These are phyloP conservation scores for Euura lappo DNA, from an alignment of 1,140 invertebrate genomes.

Conservation along the genomic window DNA sequence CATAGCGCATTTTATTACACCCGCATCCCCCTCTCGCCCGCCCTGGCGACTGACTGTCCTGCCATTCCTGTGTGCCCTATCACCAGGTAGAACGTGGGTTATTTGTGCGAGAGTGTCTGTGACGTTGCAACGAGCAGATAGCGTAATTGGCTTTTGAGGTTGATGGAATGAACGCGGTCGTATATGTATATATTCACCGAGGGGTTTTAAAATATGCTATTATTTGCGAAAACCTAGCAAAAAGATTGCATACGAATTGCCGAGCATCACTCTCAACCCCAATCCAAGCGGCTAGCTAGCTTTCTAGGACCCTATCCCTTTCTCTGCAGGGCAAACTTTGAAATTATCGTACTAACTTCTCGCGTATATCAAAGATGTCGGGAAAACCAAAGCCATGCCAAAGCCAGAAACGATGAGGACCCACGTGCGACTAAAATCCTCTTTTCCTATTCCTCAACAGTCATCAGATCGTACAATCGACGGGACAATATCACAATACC, in stretches of 20 bases:
- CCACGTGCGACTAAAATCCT: not conserved
- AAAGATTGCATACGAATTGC: not conserved
- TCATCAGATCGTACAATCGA: no score
- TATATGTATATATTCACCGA: no score
- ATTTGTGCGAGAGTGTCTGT: not conserved
- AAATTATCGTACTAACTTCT: not conserved
- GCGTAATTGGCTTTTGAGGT: not conserved
- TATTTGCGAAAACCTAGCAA: not conserved
- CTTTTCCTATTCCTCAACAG: not conserved
- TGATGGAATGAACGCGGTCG: not conserved
- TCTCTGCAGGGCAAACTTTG: not conserved
- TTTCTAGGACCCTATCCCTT: not conserved
- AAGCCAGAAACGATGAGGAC: not conserved
- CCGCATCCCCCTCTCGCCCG: not conserved
- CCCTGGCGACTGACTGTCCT: not conserved
- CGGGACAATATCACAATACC: no score
- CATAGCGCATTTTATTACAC: conserved; percentile 36
- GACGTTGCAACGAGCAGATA: not conserved
- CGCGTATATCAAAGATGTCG: conserved; percentile 4
- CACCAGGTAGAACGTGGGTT: no score
- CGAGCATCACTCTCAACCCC: not conserved
- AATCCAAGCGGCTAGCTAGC: not conserved
- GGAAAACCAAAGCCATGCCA: not conserved
- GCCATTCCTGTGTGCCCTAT: no score
- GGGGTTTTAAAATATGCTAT: not conserved